Percentiles rank a stretch among this genome's conserved stretches.
These are phyloP conservation scores for Altica lythri DNA, from an alignment of 2,888 invertebrate species.

Conservation along the genomic window DNA sequence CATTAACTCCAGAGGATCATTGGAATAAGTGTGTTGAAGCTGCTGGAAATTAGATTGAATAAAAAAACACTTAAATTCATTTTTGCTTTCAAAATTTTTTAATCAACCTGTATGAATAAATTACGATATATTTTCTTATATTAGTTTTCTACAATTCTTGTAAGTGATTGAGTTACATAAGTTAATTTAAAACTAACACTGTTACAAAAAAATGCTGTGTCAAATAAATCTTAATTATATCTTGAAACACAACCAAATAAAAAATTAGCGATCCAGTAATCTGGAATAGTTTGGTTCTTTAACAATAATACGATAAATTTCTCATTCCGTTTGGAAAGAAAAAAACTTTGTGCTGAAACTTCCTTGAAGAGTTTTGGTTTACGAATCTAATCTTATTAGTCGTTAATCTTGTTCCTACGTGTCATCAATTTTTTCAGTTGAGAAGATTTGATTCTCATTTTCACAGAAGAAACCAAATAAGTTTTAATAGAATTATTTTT, in stretches of 20 bases:
- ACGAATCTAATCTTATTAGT: conserved; percentile 25
- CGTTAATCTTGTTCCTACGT: conserved; percentile 27
- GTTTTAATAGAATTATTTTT: conserved; percentile 8
- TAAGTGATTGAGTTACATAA: too few relatives aligned
- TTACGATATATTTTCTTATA: too few relatives aligned
- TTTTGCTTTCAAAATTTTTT: too few relatives aligned
- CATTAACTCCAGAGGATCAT: too few relatives aligned
- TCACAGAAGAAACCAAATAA: background rate
- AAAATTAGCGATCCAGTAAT: background rate
- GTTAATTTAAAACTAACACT: too few relatives aligned
- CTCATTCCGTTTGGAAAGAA: conserved; percentile 7
- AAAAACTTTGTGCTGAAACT: conserved; percentile 16
- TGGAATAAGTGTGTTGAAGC: too few relatives aligned
- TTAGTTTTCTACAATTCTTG: too few relatives aligned
- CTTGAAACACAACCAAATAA: background rate
- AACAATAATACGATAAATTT: background rate
- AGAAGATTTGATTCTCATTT: conserved; percentile 6
- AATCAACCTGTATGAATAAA: too few relatives aligned
- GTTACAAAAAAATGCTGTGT: too few relatives aligned
- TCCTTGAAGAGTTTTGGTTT: conserved; percentile 7
- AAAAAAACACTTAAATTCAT: too few relatives aligned
- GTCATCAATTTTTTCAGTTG: conserved; percentile 6
- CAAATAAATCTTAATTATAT: too few relatives aligned
- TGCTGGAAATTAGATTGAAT: too few relatives aligned
- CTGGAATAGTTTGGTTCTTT: conserved; percentile 5